Evolutionary conservation across 2,888 invertebrate species (phyloP).

Genomic region (Scaptomyza cyrtandrae): DNA sequence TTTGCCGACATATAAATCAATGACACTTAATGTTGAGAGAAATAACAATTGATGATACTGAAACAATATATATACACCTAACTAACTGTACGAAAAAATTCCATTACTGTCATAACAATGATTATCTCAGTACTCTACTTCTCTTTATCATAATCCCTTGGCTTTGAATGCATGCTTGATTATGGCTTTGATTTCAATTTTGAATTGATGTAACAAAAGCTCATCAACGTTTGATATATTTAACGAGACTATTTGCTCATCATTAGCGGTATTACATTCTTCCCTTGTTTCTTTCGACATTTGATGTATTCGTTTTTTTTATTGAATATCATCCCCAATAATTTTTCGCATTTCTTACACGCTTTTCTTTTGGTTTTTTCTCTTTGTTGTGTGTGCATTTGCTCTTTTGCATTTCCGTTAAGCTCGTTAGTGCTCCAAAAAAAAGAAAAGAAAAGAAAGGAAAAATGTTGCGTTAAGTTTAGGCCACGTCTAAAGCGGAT

Average conservation of each 20-base stretch:
- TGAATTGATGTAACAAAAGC: slow-evolving; percentile 15
- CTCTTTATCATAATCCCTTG: neutral
- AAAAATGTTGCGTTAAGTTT: slow-evolving; percentile 52
- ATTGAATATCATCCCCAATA: slow-evolving; percentile 47
- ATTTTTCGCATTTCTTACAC: slow-evolving; percentile 28
- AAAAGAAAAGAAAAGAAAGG: no score
- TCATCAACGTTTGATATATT: slow-evolving; percentile 42
- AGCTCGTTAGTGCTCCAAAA: slow-evolving; percentile 58
- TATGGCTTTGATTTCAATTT: slow-evolving; percentile 17
- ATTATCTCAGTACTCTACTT: neutral
- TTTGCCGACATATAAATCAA: neutral
- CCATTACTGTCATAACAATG: neutral
- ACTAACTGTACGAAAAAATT: no score
- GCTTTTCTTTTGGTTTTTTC: neutral
- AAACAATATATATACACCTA: no score
- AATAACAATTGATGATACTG: no score
- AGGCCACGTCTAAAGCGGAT: slow-evolving; percentile 30
- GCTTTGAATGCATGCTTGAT: neutral
- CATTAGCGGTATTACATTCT: slow-evolving; percentile 45
- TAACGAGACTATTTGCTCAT: slow-evolving; percentile 65
- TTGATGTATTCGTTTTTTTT: slow-evolving; percentile 30
- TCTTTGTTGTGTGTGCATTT: slow-evolving; percentile 30
- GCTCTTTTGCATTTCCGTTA: slow-evolving; percentile 56
- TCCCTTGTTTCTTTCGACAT: neutral
- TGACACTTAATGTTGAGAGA: no score